Evolutionary conservation across 92 coral and sea anemone species (phyloP).

Genomic region (Umimayanthus chanpuru): DNA sequence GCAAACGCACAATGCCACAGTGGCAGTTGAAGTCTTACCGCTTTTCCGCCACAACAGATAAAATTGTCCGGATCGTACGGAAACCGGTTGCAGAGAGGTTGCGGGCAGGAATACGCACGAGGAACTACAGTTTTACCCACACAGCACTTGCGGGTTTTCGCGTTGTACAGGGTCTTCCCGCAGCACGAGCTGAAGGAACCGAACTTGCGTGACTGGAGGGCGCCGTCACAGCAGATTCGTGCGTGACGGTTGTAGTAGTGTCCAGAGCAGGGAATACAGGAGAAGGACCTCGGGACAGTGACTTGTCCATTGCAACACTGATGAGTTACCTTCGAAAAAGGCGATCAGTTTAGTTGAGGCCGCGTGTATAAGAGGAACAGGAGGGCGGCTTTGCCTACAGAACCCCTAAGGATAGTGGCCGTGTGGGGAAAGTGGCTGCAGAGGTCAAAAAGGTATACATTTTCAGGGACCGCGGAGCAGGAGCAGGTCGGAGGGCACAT

Average conservation of each 20-base stretch:
- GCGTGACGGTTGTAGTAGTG: background rate
- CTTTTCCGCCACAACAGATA: constrained; percentile 38
- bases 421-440: no score
- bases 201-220: background rate
- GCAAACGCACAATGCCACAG: no score
- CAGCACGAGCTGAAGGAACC: constrained; percentile 18
- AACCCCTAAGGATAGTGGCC: no score
- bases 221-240: constrained; percentile 17
- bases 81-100: constrained; percentile 14
- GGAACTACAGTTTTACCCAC: background rate
- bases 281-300: constrained; percentile 3
- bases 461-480: no score
- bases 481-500: no score
- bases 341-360: no score
- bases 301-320: constrained; percentile 29
- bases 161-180: background rate
- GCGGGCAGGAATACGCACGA: background rate
- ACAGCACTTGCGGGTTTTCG: constrained; percentile 18
- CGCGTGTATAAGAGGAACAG: no score
- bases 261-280: constrained; percentile 34
- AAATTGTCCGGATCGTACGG: constrained; percentile 7
- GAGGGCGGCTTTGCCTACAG: no score
- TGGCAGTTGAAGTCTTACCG: constrained; percentile 6
- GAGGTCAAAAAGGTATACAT: no score
- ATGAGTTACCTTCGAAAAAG: constrained; percentile 1